These are phyloP conservation scores for Siderastrea radians DNA, from an alignment of 92 coral and sea anemone species.

Conservation along the genomic window DNA sequence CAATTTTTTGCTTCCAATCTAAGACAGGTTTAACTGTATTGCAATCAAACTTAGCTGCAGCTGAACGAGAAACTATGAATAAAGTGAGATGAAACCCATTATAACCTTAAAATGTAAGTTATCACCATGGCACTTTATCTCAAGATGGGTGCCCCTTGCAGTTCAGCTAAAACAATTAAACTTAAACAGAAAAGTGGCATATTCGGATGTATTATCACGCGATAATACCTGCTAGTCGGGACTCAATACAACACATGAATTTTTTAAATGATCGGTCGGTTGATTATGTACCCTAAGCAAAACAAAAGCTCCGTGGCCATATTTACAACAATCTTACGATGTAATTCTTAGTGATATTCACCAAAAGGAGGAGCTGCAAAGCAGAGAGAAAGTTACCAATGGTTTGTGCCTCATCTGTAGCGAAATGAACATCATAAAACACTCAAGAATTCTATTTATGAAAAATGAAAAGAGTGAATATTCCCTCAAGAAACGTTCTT, in stretches of 20 bases:
- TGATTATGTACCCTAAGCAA: constrained; percentile 22
- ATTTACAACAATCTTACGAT: background rate
- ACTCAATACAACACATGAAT: background rate
- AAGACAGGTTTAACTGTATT: too few species aligned
- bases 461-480: constrained; percentile 6
- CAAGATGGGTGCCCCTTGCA: background rate
- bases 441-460: background rate
- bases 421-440: constrained; percentile 6
- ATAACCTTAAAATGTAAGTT: background rate
- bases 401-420: background rate
- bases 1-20: too few species aligned
- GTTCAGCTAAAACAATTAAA: background rate
- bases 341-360: background rate
- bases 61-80: too few species aligned
- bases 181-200: background rate
- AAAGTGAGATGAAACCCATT: too few species aligned
- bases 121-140: background rate
- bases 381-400: background rate
- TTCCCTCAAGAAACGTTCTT: background rate
- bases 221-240: constrained; percentile 5
- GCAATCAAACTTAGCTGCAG: too few species aligned
- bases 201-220: background rate
- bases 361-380: background rate
- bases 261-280: constrained; percentile 13
- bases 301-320: background rate